These are phyloP conservation scores for Loripinus fragilis DNA, from an alignment of 2,888 invertebrate genomes.

Conservation along the genomic window DNA sequence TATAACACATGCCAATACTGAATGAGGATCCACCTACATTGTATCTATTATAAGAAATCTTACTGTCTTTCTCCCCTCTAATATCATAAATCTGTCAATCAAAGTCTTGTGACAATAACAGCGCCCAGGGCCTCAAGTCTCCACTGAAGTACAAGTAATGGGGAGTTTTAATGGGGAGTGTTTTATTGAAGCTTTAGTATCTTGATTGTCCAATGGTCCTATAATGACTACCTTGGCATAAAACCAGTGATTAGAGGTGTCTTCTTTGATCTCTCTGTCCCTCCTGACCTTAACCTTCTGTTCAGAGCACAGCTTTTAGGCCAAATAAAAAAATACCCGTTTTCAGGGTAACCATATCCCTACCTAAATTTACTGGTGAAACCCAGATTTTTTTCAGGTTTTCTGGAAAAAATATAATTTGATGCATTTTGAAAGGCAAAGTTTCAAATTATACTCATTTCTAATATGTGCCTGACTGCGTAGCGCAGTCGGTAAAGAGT, in stretches of 20 bases:
- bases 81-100: not conserved
- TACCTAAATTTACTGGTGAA: no score
- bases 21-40: no score
- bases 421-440: no score
- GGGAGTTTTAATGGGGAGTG: not conserved
- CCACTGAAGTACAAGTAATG: not conserved
- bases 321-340: not conserved
- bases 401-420: no score
- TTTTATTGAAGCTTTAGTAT: not conserved
- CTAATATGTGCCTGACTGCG: no score
- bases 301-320: not conserved
- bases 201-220: constrained; percentile 9
- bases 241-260: constrained; percentile 13
- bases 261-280: constrained; percentile 5
- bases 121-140: not conserved
- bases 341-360: no score
- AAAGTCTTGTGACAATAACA: not conserved
- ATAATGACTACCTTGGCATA: constrained; percentile 9
- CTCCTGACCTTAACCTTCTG: no score
- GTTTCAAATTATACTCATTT: no score
- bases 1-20: no score
- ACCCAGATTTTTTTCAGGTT: no score
- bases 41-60: no score
- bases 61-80: not conserved
- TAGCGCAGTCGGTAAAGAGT: no score